phyloP scores from a whole-genome alignment of 2,113 vertebrate species.

The Buteo buteo region DNA sequence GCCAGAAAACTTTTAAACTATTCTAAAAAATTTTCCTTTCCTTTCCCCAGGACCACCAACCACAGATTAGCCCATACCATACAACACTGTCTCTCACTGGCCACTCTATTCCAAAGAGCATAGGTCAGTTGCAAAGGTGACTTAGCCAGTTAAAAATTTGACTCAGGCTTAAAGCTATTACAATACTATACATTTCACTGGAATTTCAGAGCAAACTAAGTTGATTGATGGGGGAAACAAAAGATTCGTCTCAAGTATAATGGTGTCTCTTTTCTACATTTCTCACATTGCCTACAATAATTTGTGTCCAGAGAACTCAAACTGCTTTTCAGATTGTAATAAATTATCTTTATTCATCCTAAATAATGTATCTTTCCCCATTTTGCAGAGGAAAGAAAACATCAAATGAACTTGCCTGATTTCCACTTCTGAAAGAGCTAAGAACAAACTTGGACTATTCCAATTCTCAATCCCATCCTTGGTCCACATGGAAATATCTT shows the following conservation, averaged over 20 bases:
- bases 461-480: background rate
- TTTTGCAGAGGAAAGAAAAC: background rate
- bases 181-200: background rate
- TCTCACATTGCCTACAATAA: background rate
- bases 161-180: background rate
- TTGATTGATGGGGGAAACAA: background rate
- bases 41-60: background rate
- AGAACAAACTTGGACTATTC: background rate
- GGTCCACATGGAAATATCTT: background rate
- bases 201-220: background rate
- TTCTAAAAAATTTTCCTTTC: background rate
- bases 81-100: background rate
- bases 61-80: background rate
- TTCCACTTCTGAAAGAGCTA: background rate
- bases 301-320: background rate
- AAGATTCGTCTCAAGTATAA: background rate
- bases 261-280: background rate
- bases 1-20: background rate
- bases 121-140: background rate
- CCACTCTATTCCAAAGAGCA: background rate
- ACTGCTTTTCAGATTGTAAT: background rate
- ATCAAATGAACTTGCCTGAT: background rate
- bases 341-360: background rate
- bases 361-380: background rate
- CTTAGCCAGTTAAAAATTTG: background rate